Evolutionary conservation across 2,888 invertebrate genomes (phyloP), one percentile per base, ranked within the genome.

Genomic region (Acronicta leporina): DNA sequence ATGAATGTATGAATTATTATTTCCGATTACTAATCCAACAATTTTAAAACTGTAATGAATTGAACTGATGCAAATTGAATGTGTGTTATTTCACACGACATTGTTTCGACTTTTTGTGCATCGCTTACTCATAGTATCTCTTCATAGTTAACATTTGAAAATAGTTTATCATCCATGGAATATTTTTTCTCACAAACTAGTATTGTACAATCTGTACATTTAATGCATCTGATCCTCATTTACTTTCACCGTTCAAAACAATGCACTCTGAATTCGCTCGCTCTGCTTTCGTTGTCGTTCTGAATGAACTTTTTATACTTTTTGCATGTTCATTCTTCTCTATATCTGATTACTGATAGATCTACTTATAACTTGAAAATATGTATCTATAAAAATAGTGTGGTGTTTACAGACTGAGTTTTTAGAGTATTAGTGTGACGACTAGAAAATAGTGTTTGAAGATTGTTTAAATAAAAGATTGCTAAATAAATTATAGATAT

Each of bases 241-340:
- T 25, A 58, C 35, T 57, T 57, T 70, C 66, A 68, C 60, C 68
- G 61, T 65, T 62, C 16, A 54, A 50, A 57, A 56, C 45, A 66
- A 44, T 73, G 68, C 69, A 66, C 51, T 42, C 66, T 82, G 84
- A 82, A 77, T 77, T 81, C 61, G 84, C 77, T 84, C 80, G 82
- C 79, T 79, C 79, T 74, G 92, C 91, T 91, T 92, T 91, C 76
- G 73, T 75, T 88, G 87, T 91, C 82, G 82, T 86, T 65, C 61
- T 74, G 81, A 80, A 82, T 84, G 78, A 81, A 70, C 48, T 73
- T 71, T 77, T 64, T 65, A 53, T 72, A 68, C 62, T 72, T 79
- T 78, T 72, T 79, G 88, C 87, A 86, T 85, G 87, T 79, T 75
- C 73, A 80, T 78, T 78, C 58, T 67, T 49, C 35, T 55, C 13